Conservation (phyloP, 2,797 vertebrate genomes). For the Rhinoraja longicauda region DNA sequence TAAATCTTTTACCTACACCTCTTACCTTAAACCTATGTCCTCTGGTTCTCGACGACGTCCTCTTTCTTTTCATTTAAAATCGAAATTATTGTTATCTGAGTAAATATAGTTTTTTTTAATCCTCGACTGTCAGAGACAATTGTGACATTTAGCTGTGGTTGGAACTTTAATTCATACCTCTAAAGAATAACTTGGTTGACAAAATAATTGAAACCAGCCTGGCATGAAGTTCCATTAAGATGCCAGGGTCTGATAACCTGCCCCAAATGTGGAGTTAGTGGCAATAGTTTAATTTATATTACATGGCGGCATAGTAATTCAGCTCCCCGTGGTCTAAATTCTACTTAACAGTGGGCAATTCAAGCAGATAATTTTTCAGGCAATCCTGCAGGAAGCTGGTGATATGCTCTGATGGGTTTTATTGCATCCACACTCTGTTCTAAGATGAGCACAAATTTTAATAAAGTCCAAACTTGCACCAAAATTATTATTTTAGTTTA, state of each 20-base stretch:
- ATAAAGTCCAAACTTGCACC: neutral
- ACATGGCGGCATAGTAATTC: neutral
- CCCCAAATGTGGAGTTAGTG: neutral
- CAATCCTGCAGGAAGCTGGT: neutral
- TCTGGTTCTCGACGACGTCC: too few species aligned
- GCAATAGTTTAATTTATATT: neutral
- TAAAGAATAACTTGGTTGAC: neutral
- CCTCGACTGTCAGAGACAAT: neutral
- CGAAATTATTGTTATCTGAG: neutral
- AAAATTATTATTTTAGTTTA: neutral
- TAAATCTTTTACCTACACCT: too few species aligned
- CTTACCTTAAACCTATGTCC: too few species aligned
- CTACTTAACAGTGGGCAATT: neutral
- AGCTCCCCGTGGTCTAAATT: neutral
- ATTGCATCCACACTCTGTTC: neutral
- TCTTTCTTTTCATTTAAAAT: neutral
- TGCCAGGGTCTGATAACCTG: neutral
- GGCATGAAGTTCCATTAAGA: neutral
- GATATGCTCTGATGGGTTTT: slow-evolving; percentile 13
- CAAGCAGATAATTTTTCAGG: slow-evolving; percentile 24
- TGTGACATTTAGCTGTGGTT: neutral
- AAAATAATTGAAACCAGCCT: neutral
- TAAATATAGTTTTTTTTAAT: neutral
- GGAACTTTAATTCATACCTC: neutral
- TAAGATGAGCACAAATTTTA: neutral